Evolutionary conservation across 35 echinoderm and acorn worm species (phyloP).

Genomic region (Anneissia japonica): DNA sequence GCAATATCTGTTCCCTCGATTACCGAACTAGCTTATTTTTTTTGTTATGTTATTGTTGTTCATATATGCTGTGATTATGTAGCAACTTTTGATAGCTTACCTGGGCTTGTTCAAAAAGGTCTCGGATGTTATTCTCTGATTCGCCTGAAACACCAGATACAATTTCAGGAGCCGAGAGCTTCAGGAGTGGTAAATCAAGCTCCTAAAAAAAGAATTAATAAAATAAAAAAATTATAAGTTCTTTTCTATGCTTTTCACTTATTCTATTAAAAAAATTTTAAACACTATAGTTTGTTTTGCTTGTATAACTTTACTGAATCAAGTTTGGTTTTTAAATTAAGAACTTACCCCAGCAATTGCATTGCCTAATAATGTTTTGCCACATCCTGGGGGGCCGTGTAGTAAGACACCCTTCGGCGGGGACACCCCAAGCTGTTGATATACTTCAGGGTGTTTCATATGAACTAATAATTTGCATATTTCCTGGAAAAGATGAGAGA

Average conservation of each 20-base stretch:
- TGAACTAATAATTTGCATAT: constrained; percentile 89
- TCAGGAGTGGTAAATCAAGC: constrained; percentile 76
- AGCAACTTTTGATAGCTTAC: constrained; percentile 33
- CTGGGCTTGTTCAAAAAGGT: constrained; percentile 90
- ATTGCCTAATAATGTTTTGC: constrained; percentile 86
- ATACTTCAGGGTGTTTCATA: constrained; percentile 87
- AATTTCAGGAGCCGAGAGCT: constrained; percentile 88
- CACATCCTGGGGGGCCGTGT: constrained; percentile 96
- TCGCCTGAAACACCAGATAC: constrained; percentile 92
- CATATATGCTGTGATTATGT: too few relatives aligned
- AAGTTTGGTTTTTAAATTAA: not conserved
- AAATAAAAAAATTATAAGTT: too few relatives aligned
- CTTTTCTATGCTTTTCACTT: too few relatives aligned
- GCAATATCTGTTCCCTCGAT: too few relatives aligned
- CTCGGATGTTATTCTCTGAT: constrained; percentile 88
- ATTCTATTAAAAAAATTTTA: too few relatives aligned
- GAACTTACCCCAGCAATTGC: constrained; percentile 91
- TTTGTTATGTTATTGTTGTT: too few relatives aligned
- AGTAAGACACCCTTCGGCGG: constrained; percentile 81
- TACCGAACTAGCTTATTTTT: too few relatives aligned
- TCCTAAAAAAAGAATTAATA: constrained; percentile 43
- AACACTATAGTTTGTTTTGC: too few relatives aligned
- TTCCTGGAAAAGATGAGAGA: constrained; percentile 44
- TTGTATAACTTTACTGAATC: too few relatives aligned
- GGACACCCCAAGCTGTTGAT: constrained; percentile 81